These are phyloP conservation scores for Acyrthosiphon pisum DNA, from an alignment of 1,140 invertebrate species.

Conservation along the genomic window DNA sequence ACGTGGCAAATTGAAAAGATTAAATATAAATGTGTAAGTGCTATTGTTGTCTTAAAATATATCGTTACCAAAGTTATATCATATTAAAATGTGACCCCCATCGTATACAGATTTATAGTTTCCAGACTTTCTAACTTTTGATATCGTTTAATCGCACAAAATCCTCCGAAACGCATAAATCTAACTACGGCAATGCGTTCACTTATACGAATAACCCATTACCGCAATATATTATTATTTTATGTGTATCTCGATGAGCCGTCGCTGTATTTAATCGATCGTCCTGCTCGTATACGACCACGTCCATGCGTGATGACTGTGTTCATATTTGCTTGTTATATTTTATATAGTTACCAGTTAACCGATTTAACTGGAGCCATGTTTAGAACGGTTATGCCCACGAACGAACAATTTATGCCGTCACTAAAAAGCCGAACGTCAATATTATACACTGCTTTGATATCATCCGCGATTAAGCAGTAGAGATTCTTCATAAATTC, in stretches of 20 bases:
- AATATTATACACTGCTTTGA: neutral
- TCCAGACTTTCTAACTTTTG: neutral
- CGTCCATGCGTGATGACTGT: neutral
- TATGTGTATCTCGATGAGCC: neutral
- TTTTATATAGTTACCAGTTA: neutral
- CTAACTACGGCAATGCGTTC: neutral
- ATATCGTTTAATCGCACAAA: neutral
- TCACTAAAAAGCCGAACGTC: neutral
- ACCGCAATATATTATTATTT: neutral
- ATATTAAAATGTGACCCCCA: neutral
- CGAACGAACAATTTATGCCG: neutral
- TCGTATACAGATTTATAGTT: neutral
- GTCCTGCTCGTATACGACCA: neutral
- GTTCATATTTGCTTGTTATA: neutral
- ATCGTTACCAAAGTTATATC: neutral
- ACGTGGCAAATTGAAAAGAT: neutral
- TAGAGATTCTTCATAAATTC: no score
- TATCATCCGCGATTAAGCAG: neutral
- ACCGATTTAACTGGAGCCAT: neutral
- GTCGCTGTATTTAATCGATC: neutral
- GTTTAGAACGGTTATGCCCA: neutral
- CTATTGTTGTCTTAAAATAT: neutral
- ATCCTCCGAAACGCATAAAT: neutral
- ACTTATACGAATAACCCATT: neutral
- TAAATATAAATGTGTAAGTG: neutral